Evolutionary conservation across 1,140 invertebrate genomes (phyloP).

Genomic region (Globodera ellingtonae): DNA sequence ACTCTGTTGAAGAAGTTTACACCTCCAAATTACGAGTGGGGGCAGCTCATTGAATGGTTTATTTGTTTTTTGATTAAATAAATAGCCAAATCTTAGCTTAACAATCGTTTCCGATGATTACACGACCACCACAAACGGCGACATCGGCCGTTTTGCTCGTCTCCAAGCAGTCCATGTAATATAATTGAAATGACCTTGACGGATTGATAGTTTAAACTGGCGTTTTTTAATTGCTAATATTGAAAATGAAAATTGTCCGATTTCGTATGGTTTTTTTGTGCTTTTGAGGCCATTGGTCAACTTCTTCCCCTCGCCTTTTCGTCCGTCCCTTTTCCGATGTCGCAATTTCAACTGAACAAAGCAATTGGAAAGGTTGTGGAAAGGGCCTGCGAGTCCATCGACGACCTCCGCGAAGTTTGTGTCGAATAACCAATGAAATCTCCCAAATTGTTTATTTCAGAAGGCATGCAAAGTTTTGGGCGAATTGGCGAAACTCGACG

Average conservation of each 20-base stretch:
- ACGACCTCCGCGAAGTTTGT: slow-evolving; percentile 35
- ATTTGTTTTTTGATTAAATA: not conserved
- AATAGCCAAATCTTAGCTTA: not conserved
- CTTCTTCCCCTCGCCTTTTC: slow-evolving; percentile 14
- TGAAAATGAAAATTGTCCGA: too few relatives aligned
- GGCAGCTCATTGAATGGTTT: slow-evolving; percentile 26
- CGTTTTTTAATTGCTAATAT: too few relatives aligned
- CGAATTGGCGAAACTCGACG: not conserved
- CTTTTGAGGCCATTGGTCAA: slow-evolving; percentile 3
- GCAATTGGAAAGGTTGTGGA: slow-evolving; percentile 31
- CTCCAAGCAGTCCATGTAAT: slow-evolving; percentile 25
- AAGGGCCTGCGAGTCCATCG: slow-evolving; percentile 39
- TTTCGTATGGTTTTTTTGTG: slow-evolving; percentile 1
- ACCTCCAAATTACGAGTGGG: slow-evolving; percentile 18
- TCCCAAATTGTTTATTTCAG: not conserved
- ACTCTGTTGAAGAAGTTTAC: slow-evolving; percentile 15
- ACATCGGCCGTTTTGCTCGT: slow-evolving; percentile 34
- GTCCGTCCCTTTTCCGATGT: not conserved
- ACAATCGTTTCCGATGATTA: slow-evolving; percentile 24
- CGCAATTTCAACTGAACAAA: slow-evolving; percentile 5
- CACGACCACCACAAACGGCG: slow-evolving; percentile 34
- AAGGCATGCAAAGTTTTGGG: not conserved
- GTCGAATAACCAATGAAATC: too few relatives aligned
- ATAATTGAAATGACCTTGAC: slow-evolving; percentile 8
- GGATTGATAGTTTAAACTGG: not conserved